These are phyloP conservation scores for Coremacera marginata DNA, from an alignment of 2,888 invertebrate species.

Conservation along the genomic window DNA sequence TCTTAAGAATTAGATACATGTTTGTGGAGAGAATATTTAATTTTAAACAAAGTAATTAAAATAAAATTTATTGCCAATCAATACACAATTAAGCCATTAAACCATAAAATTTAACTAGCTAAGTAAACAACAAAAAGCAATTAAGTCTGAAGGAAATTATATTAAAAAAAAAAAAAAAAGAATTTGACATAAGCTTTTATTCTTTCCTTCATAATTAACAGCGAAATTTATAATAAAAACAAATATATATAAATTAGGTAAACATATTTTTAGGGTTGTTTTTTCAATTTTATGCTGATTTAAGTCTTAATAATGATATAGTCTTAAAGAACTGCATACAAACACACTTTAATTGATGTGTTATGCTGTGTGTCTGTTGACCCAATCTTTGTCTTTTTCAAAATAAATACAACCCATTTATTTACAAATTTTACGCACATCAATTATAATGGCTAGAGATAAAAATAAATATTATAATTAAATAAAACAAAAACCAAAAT, in stretches of 20 bases:
- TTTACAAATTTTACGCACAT: constrained; percentile 9
- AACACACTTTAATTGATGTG: too few relatives aligned
- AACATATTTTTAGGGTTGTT: not conserved
- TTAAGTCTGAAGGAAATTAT: not conserved
- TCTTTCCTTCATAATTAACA: constrained; percentile 14
- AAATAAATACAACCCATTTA: not conserved
- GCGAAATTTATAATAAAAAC: not conserved
- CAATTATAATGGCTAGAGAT: constrained; percentile 9
- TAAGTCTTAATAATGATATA: not conserved
- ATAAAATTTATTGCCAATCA: constrained; percentile 16
- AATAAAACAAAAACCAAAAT: not conserved
- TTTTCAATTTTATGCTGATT: constrained; percentile 3
- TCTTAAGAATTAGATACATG: too few relatives aligned
- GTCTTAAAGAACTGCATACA: not conserved
- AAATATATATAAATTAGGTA: not conserved
- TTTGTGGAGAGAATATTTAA: not conserved
- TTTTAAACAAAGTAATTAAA: not conserved
- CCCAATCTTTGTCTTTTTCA: too few relatives aligned
- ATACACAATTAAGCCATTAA: not conserved
- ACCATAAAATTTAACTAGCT: not conserved
- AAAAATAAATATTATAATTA: constrained; percentile 21
- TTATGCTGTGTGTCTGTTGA: too few relatives aligned
- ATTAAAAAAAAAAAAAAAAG: constrained; percentile 3
- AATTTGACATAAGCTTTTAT: constrained; percentile 19
- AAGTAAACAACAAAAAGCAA: not conserved